Evolutionary conservation across 1,140 invertebrate species (phyloP), one percentile per base, ranked within the genome.

Genomic region (Formica selysi): DNA sequence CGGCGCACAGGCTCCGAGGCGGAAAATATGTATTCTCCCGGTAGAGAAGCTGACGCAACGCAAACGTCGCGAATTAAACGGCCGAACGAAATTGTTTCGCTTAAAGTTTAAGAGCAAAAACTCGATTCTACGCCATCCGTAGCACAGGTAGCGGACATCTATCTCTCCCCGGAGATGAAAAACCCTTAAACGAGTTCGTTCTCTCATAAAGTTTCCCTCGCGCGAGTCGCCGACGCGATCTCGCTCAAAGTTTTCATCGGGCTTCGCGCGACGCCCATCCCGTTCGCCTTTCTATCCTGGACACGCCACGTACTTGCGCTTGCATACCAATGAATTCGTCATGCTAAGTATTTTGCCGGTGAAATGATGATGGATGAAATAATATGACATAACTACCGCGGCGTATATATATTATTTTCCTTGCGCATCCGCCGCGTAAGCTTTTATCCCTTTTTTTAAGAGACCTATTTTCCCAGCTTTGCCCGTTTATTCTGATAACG

Each of bases 161-260:
- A 62, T 62, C 79, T 62, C 79, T 74, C 79, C 13, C 8, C 44
- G 29, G 48, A 68, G 68, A 89, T 88, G 87, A 89, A 88, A 89
- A 88, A 88, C 41, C 76, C 68, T 70, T 26, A 73, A 80, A 74
- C 67, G 54, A 86, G 81, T 68, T 74, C 41, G 61, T 51, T 79
- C 74, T 74, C 86, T 79, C 87, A 76, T 84, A 83, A 89, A 89
- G 85, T 89, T 86, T 79, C 74, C 74, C 74, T 36, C 61, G 32
- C 78, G 78, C 51, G 64, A 57, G 26, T 48, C 76, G 59, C 61
- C 61, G 61, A 29, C 44, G 76, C 44, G 76, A 68, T 79, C 44
- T 29, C 76, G 76, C 67, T 54, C 5, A 44, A 81, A 81, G 6
- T 81, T 81, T 83, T 61, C 68, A 32, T 41, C 38, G 38, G 26